phyloP scores from a whole-genome alignment of 2,113 vertebrate species.

The Cygnus atratus region DNA sequence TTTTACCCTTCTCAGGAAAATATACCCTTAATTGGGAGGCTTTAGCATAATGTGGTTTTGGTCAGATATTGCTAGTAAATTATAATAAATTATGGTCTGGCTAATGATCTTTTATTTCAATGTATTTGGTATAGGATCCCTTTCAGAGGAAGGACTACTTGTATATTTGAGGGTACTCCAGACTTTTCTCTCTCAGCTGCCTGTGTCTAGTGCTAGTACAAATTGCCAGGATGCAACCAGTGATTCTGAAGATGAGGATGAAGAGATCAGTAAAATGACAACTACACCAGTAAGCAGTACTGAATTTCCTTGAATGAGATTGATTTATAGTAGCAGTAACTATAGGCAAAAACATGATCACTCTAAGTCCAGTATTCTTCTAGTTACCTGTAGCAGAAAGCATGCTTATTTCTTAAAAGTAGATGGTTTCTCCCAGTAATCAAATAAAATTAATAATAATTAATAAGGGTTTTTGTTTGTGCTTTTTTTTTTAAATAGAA shows the following conservation, averaged over 20 bases:
- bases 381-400: not conserved
- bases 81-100: not conserved
- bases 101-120: not conserved
- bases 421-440: not conserved
- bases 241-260: constrained; percentile 94
- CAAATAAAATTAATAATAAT: not conserved
- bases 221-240: constrained; percentile 83
- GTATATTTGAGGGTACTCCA: constrained; percentile 90
- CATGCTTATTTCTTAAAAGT: not conserved
- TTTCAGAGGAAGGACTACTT: constrained; percentile 93
- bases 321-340: not conserved
- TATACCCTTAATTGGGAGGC: not conserved
- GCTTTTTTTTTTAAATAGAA: not conserved
- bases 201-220: constrained; percentile 79
- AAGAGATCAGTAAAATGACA: constrained; percentile 74
- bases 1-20: not conserved
- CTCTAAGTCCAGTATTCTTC: not conserved
- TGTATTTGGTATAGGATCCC: constrained; percentile 74
- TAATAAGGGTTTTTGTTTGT: too few relatives aligned
- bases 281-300: constrained; percentile 76
- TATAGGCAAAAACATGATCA: not conserved
- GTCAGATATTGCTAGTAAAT: not conserved
- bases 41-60: not conserved
- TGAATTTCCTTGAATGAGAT: not conserved
- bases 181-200: constrained; percentile 87